Percentiles rank a stretch among this genome's conserved stretches.
Evolutionary conservation across 1,140 invertebrate genomes (phyloP).

Genomic region (Bombus waltoni): DNA sequence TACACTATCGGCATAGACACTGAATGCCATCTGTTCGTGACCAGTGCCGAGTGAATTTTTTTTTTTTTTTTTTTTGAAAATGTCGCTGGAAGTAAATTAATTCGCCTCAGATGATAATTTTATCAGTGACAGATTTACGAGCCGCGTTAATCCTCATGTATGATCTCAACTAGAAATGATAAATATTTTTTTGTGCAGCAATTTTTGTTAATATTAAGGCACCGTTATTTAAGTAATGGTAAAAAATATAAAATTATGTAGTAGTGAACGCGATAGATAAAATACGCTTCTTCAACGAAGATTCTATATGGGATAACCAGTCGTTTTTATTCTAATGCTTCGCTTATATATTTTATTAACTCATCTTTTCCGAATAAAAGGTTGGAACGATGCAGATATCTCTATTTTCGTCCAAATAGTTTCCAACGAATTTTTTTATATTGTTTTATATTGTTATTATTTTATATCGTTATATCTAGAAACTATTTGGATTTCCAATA

Average conservation of each 20-base stretch:
- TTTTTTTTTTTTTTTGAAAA: neutral
- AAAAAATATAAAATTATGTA: neutral
- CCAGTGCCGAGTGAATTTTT: slow-evolving; percentile 1
- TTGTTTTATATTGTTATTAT: no score
- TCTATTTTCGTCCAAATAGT: no score
- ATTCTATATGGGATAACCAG: neutral
- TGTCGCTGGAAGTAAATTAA: slow-evolving; percentile 15
- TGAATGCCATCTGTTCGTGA: neutral
- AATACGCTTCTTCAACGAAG: no score
- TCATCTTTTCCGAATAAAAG: neutral
- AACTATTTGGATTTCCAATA: no score
- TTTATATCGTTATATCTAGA: no score
- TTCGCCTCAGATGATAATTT: slow-evolving; percentile 42
- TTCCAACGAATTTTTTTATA: no score
- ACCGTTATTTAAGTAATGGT: neutral
- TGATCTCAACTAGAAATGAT: neutral
- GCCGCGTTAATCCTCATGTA: neutral
- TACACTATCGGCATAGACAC: neutral
- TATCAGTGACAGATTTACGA: slow-evolving; percentile 44
- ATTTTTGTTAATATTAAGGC: slow-evolving; percentile 3
- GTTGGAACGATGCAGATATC: neutral
- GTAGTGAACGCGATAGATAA: no score
- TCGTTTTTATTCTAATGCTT: neutral
- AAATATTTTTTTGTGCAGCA: neutral
- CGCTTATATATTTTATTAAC: neutral